Base-by-base conservation (phyloP, 2,888 invertebrate species). In the Hetaerina titia region DNA sequence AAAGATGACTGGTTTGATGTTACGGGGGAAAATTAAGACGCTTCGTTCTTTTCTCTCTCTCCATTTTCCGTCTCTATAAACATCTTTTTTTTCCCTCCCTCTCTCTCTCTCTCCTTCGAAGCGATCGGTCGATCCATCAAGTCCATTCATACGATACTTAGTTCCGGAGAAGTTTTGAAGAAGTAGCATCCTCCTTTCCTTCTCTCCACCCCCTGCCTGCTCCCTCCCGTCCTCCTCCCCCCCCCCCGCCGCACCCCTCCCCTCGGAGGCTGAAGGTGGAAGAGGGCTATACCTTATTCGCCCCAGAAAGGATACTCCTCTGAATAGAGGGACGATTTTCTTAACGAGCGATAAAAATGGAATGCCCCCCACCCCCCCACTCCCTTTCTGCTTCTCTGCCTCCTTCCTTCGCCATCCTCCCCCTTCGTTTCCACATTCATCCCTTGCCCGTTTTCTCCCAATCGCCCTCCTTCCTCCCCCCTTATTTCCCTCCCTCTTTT, bases 311-410 rank as follows among this genome's bases (percentile, higher is more conserved):
- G 90, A 90, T 90, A 81, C 64, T 69, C 64, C 45, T 7, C 17
- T 90, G 90, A 90, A 90, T 90, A 45, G 92, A 64, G 92, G n/a
- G 63, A 31, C 92, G 92, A 92, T 92, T 92, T 92, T 74, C 92
- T 92, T 92, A 92, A 92, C 92, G 92, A 92, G 92, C 92, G 92
- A 92, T 92, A 69, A 92, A 92, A 92, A 92, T 92, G 69, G 69
- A 56, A 74, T 74, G 22, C 45, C 69, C n/a, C 64, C 63, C 17
- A 0, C 22, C 60, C 25, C 81, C 1, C 45, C 19, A 45, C 31
- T 56, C 22, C 90, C 45, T 45, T 56, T 9, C 90, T 19, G 31
- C 89, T 57, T 4, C 45, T 4, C 45, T 31, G 13, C 81, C 15
- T 31, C 31, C 81, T 11, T 2, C 81, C n/a, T 69, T 5, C 11